Base-by-base conservation (phyloP, 2,888 invertebrate genomes). In the Zelleria hepariella region DNA sequence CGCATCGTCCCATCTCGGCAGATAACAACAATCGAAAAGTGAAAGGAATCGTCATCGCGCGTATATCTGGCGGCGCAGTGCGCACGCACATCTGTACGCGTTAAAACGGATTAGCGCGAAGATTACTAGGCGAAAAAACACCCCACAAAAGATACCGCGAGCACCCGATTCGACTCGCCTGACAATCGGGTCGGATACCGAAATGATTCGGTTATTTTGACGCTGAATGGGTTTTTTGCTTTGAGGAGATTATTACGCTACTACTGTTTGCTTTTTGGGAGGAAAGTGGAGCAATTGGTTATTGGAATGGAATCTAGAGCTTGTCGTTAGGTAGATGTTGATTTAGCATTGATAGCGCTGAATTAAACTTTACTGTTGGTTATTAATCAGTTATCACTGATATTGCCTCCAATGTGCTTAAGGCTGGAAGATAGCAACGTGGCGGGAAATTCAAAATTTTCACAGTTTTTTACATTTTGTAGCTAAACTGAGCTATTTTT, bases 91-190 rank as follows among this genome's bases (percentile, higher is more conserved):
- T 88, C 86, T 88, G 87, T 82, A 77, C 74, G 81, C 80, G 84
- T 81, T 87, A 85, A 86, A 88, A 86, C 81, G 86, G 88, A 86
- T 88, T 88, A 88, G 75, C 75, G 65, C 69, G 71, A 76, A 84
- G 86, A 87, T 88, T 87, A 87, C 82, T 81, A 75, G 76, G 68
- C 66, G 73, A 81, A 83, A 86, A 83, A 77, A 72, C 69, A 68
- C 64, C 60, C 67, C 68, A 72, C 82, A 84, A 87, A 86, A 86
- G 86, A 85, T 81, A 82, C 87, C 86, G 87, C 60, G 56, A 58
- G 56, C 24, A 55, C 68, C 79, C 68, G 73, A 67, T 71, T 65
- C 77, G 81, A 77, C 80, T 82, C 77, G 81, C 86, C 32, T 86
- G 86, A 86, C 86, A 84, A 86, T 82, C 78, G 85, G 68, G 72